Base-by-base conservation (phyloP, 2,797 vertebrate genomes). In the Florisuga fusca region DNA sequence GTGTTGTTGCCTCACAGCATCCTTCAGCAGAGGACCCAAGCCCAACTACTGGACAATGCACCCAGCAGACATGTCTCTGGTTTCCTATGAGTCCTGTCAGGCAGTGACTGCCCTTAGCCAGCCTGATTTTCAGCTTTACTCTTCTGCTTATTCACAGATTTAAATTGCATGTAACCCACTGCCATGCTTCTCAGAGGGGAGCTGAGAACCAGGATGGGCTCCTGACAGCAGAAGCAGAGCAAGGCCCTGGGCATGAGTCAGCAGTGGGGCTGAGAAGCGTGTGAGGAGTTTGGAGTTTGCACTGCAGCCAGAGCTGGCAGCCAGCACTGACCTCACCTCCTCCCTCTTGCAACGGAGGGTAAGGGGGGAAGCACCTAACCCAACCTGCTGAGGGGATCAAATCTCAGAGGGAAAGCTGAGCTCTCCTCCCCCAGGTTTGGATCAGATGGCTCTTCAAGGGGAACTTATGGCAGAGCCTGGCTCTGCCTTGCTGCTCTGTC, bases 141-240 rank as follows among this genome's bases (percentile, higher is more conserved):
- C n/a, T 83, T 63, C 66, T 46, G 27, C 27, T 86, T 61, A 53
- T 45, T 82, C 77, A 73, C 36, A 63, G 27, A 51, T 82, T 43
- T 43, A 18, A 64, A 73, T 41, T 41, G 41, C 43, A 16, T 2
- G 23, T 33, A 75, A 86, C 22, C 23, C 73, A 54, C 4, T 15
- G 46, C 46, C 59, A 31, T 6, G 51, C 25, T 91, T 74, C 57
- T n/a, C 67, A 58, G 34, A 51, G 25, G 22, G 31, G 14, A 71
- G 58, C 45, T 12, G 21, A 74, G 57, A 48, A 63, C n/a, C 55
- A 69, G 73, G 57, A 46, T 53, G 96, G 48, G 38, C 25, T 94
- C 97, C 97, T 87, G 57, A 81, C 21, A 41, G 62, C 66, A 90
- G 76, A 53, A 88, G 67, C 80, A 58, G 83, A 36, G 64, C 36